Conservation (phyloP, 2,797 vertebrate species). For the Octomys mimax region DNA sequence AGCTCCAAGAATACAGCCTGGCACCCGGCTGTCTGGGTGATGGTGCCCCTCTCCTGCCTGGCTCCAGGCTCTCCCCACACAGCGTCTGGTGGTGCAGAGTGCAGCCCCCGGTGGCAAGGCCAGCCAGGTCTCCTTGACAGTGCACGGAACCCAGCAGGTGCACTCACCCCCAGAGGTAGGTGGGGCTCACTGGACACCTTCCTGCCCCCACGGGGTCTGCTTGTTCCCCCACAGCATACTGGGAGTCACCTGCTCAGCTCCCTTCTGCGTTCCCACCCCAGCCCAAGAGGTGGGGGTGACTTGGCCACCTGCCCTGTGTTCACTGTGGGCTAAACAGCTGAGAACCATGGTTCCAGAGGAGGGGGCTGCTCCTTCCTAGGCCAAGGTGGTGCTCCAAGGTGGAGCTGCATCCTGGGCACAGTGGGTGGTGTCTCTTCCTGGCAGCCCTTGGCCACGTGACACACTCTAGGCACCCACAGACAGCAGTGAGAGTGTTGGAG, state of each 20-base stretch:
- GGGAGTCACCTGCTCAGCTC: not conserved
- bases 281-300: not conserved
- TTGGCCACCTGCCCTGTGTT: not conserved
- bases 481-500: not conserved
- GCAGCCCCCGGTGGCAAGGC: slow-evolving; percentile 82
- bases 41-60: not conserved
- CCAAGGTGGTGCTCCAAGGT: not conserved
- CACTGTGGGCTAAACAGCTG: not conserved
- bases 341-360: too few species aligned
- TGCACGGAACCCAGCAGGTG: slow-evolving; percentile 85
- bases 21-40: not conserved
- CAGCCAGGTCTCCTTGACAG: slow-evolving; percentile 83
- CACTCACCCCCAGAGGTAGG: slow-evolving; percentile 88
- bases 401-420: not conserved
- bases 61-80: slow-evolving; percentile 72
- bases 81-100: slow-evolving; percentile 87
- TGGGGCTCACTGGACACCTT: not conserved
- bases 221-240: not conserved
- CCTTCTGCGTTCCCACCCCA: not conserved
- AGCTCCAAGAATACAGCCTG: not conserved
- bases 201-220: not conserved
- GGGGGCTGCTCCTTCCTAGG: not conserved
- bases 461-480: not conserved
- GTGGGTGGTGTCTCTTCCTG: not conserved
- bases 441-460: not conserved